Base-by-base conservation (phyloP, 2,113 vertebrate genomes). In the Chascanopsetta lugubris region DNA sequence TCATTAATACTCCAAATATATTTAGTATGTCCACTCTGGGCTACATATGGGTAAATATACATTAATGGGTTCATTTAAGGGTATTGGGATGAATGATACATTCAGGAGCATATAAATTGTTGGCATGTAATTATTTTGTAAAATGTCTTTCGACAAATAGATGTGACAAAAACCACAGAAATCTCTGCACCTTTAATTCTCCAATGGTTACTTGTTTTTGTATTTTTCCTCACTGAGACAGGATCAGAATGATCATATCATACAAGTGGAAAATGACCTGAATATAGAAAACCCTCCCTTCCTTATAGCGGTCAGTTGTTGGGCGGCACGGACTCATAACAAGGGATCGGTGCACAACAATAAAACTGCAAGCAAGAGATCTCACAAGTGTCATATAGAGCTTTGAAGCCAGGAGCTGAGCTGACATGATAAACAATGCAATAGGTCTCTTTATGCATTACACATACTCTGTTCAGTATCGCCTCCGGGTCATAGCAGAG, bases 271-370 rank as follows among this genome's bases (percentile, higher is more conserved):
- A 8, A 21, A 34, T 47, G 9, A n/a, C 11, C 2, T 18, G 21
- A 25, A 56, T 22, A 24, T 32, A 53, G 24, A 61, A 53, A 27
- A 61, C 34, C 18, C 18, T 17, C 24, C n/a, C n/a, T n/a, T 61
- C 25, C 25, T 26, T 29, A 47, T 11, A 30, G 17, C 18, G 62
- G 34, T 47, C 61, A 64, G 17, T 64, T 55, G 18, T 45, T 60
- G 40, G 18, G 55, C 26, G n/a, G n/a, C n/a, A n/a, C 53, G 11
- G 9, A 12, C 30, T 63, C 17, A 42, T 24, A 40, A 46, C 18
- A 55, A 40, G 18, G 15, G 3, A 50, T 24, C 7, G 12, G 62
- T 61, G 36, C 36, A 40, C 51, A 40, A 30, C 46, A 34, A 30
- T 17, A 9, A 34, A 24, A 60, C 9, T 53, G 54, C 55, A 56